Evolutionary conservation across 2,797 vertebrate genomes (phyloP), one percentile per base, ranked within the genome.

Genomic region (Hydrolagus colliei): DNA sequence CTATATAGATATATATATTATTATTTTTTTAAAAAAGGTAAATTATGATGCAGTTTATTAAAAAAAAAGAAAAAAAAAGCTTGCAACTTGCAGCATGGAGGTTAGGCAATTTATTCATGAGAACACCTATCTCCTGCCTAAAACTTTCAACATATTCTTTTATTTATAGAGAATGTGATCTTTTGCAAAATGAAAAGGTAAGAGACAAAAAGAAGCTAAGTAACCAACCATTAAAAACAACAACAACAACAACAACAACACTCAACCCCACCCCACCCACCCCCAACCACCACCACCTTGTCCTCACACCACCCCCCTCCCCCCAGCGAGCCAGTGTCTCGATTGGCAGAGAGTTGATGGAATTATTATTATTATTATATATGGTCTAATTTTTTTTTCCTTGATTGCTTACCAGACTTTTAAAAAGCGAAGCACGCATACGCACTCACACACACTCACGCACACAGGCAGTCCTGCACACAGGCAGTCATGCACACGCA

Each of bases 151-250:
- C 97, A 95, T 99, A 99, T 99, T 99, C 96, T 99, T 97, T 98
- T 98, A 98, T 99, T 99, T 99, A 96, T 99, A 99, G 98, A 96
- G 95, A 98, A 96, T 97, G 96, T 97, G 98, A 96, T 99, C 98
- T 99, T 97, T 97, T 99, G 97, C 98, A 99, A 99, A 98, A 98
- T 98, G 96, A 97, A 94, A 98, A 99, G 97, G 98, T 99, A 99
- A 99, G 97, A 97, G 27, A 27, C 27, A 27, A 93, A 97, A 96
- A 94, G 93, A 96, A 96, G 96, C 94, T 96, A 96, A 96, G 97
- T 97, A 96, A 98, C 96, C 27, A 27, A 27, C 27, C 27, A 27
- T 27, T 27, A 27, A 27, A 27, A 27, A 27, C 27, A 27, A 27
- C 27, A 27, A 27, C 27, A 27, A 27, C 27, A 27, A 27, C 27